These are phyloP conservation scores for Sclerurus mexicanus DNA, from an alignment of 2,113 vertebrate genomes.

Conservation along the genomic window DNA sequence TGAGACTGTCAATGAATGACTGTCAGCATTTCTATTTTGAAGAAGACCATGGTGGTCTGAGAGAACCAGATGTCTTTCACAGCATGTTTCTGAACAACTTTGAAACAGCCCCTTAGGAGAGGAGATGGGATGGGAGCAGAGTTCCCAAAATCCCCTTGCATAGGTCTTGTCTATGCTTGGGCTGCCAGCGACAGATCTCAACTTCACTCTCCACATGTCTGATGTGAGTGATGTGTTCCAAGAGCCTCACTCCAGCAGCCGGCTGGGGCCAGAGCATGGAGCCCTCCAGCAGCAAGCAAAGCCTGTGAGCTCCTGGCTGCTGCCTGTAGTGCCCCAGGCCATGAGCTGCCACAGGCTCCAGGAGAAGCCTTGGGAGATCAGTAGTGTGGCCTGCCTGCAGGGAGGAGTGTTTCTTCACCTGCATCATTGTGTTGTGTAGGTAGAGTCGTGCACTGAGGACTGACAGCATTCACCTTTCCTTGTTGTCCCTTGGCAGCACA, in stretches of 20 bases:
- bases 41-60: background rate
- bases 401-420: background rate
- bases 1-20: background rate
- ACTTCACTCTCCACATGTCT: fast-evolving
- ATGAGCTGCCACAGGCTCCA: background rate
- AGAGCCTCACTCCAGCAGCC: background rate
- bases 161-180: fast-evolving
- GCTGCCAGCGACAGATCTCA: background rate
- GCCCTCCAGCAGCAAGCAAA: background rate
- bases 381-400: background rate
- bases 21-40: background rate
- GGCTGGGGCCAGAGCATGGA: background rate
- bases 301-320: background rate
- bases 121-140: background rate
- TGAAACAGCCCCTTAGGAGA: background rate
- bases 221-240: background rate
- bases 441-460: fast-evolving
- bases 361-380: background rate
- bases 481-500: background rate
- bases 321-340: fast-evolving
- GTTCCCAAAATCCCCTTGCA: background rate
- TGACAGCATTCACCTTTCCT: background rate
- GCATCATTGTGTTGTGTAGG: fast-evolving
- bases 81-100: background rate
- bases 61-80: background rate